These are phyloP conservation scores for Drosophila buzzatii DNA, from an alignment of 2,888 invertebrate genomes.

Conservation along the genomic window DNA sequence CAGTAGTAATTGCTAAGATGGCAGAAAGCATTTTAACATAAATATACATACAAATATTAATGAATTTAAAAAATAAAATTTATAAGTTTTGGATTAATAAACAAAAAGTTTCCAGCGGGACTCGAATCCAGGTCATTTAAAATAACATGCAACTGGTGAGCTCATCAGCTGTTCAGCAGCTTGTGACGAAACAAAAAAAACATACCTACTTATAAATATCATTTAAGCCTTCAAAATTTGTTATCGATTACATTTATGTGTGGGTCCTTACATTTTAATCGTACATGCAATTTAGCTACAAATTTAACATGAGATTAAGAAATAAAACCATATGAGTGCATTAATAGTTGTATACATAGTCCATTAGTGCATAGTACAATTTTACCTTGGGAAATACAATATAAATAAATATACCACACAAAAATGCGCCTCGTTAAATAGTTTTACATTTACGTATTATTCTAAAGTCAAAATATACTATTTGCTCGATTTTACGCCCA, in stretches of 20 bases:
- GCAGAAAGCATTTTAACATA: slow-evolving; percentile 48
- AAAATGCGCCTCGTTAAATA: background rate
- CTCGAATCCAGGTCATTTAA: too few species aligned
- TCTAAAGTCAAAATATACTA: slow-evolving; percentile 28
- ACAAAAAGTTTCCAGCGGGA: too few species aligned
- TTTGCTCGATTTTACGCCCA: slow-evolving; percentile 28
- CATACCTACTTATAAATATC: background rate
- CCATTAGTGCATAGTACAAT: background rate
- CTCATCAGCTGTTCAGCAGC: too few species aligned
- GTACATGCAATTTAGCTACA: background rate
- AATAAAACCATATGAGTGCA: too few species aligned
- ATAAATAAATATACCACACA: slow-evolving; percentile 14
- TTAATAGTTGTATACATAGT: too few species aligned
- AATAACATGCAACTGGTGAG: too few species aligned
- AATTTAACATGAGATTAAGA: too few species aligned
- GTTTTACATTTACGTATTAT: slow-evolving; percentile 1
- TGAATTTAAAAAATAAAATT: too few species aligned
- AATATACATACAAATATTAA: too few species aligned
- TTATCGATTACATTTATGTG: slow-evolving; percentile 8
- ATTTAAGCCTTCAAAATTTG: slow-evolving; percentile 5
- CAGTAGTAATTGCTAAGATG: too few species aligned
- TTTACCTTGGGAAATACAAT: slow-evolving; percentile 41
- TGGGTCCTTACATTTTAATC: slow-evolving; percentile 9
- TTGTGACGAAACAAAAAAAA: too few species aligned
- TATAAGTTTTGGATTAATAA: too few species aligned